Percentiles rank a stretch among this genome's conserved stretches.
phyloP scores from a whole-genome alignment of 2,797 vertebrate genomes.

The Corythornis leucogaster region DNA sequence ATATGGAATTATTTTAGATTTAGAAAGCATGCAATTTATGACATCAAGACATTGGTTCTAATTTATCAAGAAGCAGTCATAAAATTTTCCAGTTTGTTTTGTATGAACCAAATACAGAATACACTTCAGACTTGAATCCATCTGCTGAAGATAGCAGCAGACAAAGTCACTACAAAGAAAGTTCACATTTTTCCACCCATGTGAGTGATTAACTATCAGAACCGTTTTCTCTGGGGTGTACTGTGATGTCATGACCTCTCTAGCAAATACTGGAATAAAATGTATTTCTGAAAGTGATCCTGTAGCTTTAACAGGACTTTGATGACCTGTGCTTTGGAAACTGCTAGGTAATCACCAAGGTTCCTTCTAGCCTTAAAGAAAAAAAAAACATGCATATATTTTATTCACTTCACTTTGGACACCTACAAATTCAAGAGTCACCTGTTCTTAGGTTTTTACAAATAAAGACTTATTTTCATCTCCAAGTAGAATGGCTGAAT shows the following conservation, averaged over 20 bases:
- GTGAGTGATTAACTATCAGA: not conserved
- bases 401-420: not conserved
- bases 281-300: not conserved
- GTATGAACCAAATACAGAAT: not conserved
- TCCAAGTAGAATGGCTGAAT: not conserved
- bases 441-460: not conserved
- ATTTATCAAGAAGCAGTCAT: not conserved
- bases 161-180: not conserved
- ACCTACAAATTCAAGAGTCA: not conserved
- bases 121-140: not conserved
- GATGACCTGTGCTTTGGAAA: not conserved
- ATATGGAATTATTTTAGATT: not conserved
- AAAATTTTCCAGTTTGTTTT: not conserved
- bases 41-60: not conserved
- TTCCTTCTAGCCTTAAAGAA: not conserved
- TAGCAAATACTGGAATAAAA: not conserved
- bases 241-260: not conserved
- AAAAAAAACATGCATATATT: not conserved
- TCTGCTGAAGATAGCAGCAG: not conserved
- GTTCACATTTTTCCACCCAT: not conserved
- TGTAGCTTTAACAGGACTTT: not conserved
- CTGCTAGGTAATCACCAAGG: too few species aligned
- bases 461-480: not conserved
- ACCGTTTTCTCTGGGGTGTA: not conserved
- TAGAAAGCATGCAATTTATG: not conserved